phyloP scores from a whole-genome alignment of 2,797 vertebrate genomes.

The Pteropus rufus region DNA sequence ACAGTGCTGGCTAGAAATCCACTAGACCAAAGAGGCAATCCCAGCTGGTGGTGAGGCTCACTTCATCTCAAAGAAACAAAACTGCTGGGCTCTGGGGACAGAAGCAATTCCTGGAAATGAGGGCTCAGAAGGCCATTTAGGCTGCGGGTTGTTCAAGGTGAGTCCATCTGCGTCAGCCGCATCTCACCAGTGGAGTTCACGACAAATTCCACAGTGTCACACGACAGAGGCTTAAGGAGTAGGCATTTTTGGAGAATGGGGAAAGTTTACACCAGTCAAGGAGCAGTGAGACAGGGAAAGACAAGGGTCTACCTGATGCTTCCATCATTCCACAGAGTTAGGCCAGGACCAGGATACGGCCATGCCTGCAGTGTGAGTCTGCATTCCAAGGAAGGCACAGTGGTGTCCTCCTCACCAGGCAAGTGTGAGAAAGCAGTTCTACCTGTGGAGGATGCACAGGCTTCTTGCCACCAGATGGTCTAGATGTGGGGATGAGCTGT shows the following conservation, averaged over 20 bases:
- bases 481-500: neutral
- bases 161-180: neutral
- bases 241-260: neutral
- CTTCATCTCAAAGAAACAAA: neutral
- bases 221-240: neutral
- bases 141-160: neutral
- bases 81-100: neutral
- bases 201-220: neutral
- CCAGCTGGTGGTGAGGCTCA: neutral
- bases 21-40: neutral
- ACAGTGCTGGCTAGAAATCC: neutral
- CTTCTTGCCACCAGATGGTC: neutral
- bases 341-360: fast-evolving
- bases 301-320: neutral
- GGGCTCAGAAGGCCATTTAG: neutral
- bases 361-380: fast-evolving
- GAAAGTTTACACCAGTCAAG: neutral
- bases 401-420: fast-evolving
- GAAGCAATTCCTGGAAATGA: neutral
- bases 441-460: neutral
- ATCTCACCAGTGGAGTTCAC: neutral
- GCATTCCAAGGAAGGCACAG: neutral
- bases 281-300: neutral
- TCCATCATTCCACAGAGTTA: neutral
- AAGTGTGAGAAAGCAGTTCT: neutral